Evolutionary conservation across 2,797 vertebrate genomes (phyloP).

Genomic region (Gobio occitaniae): DNA sequence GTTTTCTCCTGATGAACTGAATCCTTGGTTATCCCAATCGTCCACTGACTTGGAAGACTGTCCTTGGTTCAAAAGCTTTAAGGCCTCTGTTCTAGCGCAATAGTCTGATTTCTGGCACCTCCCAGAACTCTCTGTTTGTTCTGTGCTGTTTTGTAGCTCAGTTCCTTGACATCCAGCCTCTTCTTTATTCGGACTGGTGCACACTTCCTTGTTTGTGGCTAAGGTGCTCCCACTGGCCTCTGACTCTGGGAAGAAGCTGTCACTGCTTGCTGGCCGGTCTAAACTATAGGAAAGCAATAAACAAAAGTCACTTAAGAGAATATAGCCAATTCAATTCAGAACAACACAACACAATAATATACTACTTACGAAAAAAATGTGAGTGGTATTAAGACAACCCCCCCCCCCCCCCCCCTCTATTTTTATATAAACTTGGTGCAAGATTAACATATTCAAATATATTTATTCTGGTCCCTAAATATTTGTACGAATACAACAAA

Average conservation of each 20-base stretch:
- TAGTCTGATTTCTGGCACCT: slow-evolving; percentile 27
- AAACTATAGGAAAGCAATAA: slow-evolving; percentile 45
- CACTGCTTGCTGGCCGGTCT: slow-evolving; percentile 29
- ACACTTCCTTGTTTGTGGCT: slow-evolving; percentile 20
- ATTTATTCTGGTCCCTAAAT: neutral
- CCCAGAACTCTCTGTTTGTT: slow-evolving; percentile 26
- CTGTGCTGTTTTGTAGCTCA: slow-evolving; percentile 16
- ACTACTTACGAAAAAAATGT: neutral
- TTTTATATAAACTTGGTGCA: neutral
- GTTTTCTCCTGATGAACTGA: neutral
- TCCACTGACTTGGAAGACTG: slow-evolving; percentile 7
- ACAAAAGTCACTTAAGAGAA: neutral
- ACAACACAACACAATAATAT: neutral
- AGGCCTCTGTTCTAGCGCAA: slow-evolving; percentile 17
- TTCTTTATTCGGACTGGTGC: slow-evolving; percentile 13
- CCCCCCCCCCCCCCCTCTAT: too few relatives aligned
- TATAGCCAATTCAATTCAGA: neutral
- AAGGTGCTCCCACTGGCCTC: neutral
- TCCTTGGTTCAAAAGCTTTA: slow-evolving; percentile 20
- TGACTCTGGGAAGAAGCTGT: slow-evolving; percentile 43
- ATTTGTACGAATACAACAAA: neutral
- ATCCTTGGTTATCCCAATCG: slow-evolving; percentile 18
- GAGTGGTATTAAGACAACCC: neutral
- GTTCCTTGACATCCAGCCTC: slow-evolving; percentile 23
- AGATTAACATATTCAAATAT: neutral